Evolutionary conservation across 2,797 vertebrate species (phyloP), one percentile per base, ranked within the genome.

Genomic region (Dallia pectoralis): DNA sequence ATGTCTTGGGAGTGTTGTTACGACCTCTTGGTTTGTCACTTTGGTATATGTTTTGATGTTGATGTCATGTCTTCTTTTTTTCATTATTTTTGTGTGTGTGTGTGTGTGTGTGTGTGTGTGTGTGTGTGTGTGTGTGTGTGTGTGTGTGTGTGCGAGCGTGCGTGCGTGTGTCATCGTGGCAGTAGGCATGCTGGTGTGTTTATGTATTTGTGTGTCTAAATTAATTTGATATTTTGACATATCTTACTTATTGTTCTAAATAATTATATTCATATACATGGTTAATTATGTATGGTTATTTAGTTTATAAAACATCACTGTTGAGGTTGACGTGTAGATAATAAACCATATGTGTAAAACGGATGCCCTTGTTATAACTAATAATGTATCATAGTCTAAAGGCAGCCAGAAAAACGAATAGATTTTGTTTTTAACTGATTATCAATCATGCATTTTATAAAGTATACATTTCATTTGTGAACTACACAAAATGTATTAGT

Each of bases 31-130:
- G 69, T 65, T 67, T 67, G 72, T 84, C 72, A 27, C 72, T 71
- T 84, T 71, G 74, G 77, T n/a, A 81, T 69, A 76, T 4, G 67
- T 53, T 72, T 22, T 22, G 11, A 48, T 29, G 16, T 66, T 22
- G 1, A 49, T 79, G 32, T 14, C 76, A 80, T 71, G 78, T 49
- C 74, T 75, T 71, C 25, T 12, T 63, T 59, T 76, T 74, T 73
- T 72, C 18, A 11, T 30, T 30, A 0, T 70, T 75, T 79, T 59
- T 69, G 72, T 79, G 68, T 77, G 66, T 61, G 49, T 68, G 29
- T 56, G 27, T 68, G 61, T 59, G 29, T 76, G 70, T 72, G 12
- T 83, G 82, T 32, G 33, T 53, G 63, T 67, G 9, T 44, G 30
- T 27, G 72, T 71, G 47, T 68, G 14, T 67, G 63, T 76, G 44